Base-by-base conservation (phyloP, 2,797 vertebrate genomes). In the Danio jaintianensis region DNA sequence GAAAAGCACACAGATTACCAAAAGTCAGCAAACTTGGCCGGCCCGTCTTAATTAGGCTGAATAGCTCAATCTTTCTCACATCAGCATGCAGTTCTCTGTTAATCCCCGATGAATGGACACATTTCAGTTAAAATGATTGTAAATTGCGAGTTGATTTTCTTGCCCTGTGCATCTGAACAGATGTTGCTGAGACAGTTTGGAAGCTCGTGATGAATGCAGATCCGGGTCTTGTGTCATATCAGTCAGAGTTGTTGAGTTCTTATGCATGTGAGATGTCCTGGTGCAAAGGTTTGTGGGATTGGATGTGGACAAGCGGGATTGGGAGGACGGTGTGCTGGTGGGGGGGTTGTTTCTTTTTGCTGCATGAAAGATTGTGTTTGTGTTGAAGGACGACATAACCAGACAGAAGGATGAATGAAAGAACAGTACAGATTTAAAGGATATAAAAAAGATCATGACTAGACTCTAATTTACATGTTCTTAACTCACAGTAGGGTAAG, bases 1-100 rank as follows among this genome's bases (percentile, higher is more conserved):
- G 77, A 81, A 84, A 63, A 83, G 82, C 73, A 78, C 62, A 74
- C 72, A 62, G 47, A 62, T 83, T 78, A 74, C 15, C 16, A 73
- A 50, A 69, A 68, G 58, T 56, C 50, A 42, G 53, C 76, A 82
- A 59, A 82, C 72, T 69, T 69, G 29, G 72, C 67, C 58, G 68
- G 63, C 20, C 71, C 29, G 12, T 66, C 74, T 63, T 80, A 83
- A 86, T 82, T 74, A 81, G 48, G 12, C 43, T 63, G 6, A 75
- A 63, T 75, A 53, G 22, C 48, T 56, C 13, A 63, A 69, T 78
- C 55, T 42, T 53, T 59, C 53, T 36, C 38, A 42, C 6, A 66
- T 72, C 36, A 58, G 7, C 22, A 16, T 38, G 50, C 55, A 47
- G 38, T 55, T 52, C 20, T 70, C 38, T 9, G 52, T 45, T 55